Base-by-base conservation (phyloP, 2,113 vertebrate genomes). In the Lagopus leucura region DNA sequence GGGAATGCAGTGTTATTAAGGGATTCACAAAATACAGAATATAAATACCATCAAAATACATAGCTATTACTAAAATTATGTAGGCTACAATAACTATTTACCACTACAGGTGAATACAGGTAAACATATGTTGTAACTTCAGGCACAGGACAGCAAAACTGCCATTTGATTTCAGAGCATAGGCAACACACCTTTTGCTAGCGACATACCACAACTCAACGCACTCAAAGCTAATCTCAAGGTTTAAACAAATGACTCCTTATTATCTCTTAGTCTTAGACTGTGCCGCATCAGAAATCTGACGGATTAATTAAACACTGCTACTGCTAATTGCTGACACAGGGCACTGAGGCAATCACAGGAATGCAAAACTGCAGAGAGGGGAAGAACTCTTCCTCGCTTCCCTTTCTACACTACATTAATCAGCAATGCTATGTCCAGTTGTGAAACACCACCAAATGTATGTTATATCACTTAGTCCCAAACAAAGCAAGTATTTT, bases 291-390 rank as follows among this genome's bases (percentile, higher is more conserved):
- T 96, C 95, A 98, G 97, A 97, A 97, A 97, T 82, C 94, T 96
- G 91, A 96, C 25, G 97, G 98, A 98, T 98, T 98, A 98, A 98
- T 97, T 97, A 98, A 98, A 98, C 96, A 92, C 94, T 98, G 97
- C 96, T 98, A 94, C 89, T 74, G 94, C 98, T 99, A 99, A 99
- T 98, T 99, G 98, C 98, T 98, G 98, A 98, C 98, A 98, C 86
- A 83, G 95, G 93, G 97, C 87, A 97, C 93, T 58, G 78, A 97
- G 96, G 95, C 96, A 97, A 97, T 79, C 77, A 86, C 77, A 86
- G 74, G 86, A 95, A 95, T 93, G 88, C 96, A 92, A 97, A 36
- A 20, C 3, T 17, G 15, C 27, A 54, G 52, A 13, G 40, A 76
- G 8, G 34, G 6, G 30, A 24, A 8, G 13, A 25, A 15, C 4